Percentiles rank a stretch among this genome's conserved stretches.
Conservation (phyloP, 2,888 invertebrate genomes). For the Lasioglossum oenotherae region DNA sequence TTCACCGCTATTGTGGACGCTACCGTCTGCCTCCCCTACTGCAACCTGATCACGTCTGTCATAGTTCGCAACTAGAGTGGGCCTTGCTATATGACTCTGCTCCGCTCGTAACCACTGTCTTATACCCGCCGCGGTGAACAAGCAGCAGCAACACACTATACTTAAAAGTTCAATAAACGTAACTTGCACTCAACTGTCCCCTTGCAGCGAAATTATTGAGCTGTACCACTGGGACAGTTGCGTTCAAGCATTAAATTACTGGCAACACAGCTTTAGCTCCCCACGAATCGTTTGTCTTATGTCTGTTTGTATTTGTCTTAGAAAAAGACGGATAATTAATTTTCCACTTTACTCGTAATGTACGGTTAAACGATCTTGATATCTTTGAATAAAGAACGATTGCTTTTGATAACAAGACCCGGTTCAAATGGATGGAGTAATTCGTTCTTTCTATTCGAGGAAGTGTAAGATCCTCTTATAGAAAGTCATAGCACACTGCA, state of each 20-base stretch:
- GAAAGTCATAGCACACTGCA: neutral
- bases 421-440: neutral
- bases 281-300: neutral
- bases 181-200: neutral
- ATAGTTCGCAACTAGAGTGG: conserved; percentile 17
- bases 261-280: neutral
- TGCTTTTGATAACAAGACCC: neutral
- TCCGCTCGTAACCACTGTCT: neutral
- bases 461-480: neutral
- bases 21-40: neutral
- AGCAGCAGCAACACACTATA: neutral
- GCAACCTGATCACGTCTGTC: conserved; percentile 16
- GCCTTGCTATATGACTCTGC: neutral
- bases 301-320: neutral
- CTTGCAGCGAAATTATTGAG: neutral
- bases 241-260: neutral
- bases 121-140: neutral
- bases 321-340: neutral
- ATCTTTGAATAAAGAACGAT: neutral
- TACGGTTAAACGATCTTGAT: neutral
- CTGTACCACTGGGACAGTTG: neutral
- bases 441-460: neutral
- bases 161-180: conserved; percentile 10
- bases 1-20: conserved; percentile 6
- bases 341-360: neutral